Conservation (phyloP, 2,888 invertebrate species). For the Helobdella robusta region DNA sequence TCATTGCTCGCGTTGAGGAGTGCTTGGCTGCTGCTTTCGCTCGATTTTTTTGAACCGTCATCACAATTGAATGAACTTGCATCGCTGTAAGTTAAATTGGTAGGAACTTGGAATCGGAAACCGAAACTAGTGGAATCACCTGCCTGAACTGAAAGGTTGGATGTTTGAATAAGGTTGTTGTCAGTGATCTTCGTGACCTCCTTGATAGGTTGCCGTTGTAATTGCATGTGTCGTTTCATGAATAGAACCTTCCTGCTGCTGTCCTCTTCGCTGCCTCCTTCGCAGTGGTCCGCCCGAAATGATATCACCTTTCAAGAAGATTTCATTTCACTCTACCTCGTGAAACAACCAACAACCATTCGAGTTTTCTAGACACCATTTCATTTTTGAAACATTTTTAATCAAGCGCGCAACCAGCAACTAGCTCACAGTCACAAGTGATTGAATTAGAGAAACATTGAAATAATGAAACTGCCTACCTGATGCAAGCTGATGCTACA, state of each 20-base stretch:
- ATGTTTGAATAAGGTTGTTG: background rate
- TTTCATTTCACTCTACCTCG: no score
- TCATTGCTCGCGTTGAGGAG: background rate
- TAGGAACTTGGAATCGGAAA: background rate
- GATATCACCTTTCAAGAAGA: no score
- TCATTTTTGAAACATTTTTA: no score
- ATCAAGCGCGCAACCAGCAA: no score
- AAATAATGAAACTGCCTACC: constrained; percentile 7
- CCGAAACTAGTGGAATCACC: background rate
- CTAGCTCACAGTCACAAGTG: no score
- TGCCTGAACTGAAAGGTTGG: background rate
- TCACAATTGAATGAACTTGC: background rate
- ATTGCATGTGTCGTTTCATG: no score
- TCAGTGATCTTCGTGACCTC: constrained; percentile 5
- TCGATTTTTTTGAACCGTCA: background rate
- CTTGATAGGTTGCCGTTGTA: background rate
- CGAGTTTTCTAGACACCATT: no score
- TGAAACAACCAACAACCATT: no score
- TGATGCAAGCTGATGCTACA: constrained; percentile 1
- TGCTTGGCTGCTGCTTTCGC: background rate
- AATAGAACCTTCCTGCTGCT: no score
- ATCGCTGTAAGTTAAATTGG: background rate
- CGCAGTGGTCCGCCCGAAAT: no score
- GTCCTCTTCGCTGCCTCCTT: no score
- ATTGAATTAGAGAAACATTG: no score